Conservation (phyloP, 2,113 vertebrate species). For the Tringa solitaria region DNA sequence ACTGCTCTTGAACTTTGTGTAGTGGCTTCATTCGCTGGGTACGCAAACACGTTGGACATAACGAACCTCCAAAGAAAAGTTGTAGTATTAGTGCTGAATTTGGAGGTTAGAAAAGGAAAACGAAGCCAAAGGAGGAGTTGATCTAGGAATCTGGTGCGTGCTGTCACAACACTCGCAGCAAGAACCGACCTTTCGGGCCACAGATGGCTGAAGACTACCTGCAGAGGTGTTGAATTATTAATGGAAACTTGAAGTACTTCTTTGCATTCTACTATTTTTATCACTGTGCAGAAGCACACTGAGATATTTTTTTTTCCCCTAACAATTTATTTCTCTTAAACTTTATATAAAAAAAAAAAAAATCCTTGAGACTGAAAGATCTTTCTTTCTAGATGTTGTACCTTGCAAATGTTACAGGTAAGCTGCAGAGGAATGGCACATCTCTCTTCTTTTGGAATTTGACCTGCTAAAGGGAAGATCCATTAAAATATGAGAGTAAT, state of each 20-base stretch:
- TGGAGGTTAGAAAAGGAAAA: not conserved
- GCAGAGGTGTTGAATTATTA: constrained; percentile 45
- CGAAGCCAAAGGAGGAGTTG: not conserved
- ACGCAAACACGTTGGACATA: not conserved
- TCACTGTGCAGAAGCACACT: not conserved
- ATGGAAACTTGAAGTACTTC: not conserved
- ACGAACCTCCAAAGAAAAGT: not conserved
- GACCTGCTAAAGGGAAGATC: not conserved
- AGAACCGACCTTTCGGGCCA: not conserved
- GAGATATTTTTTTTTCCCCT: not conserved
- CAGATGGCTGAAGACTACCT: constrained; percentile 47
- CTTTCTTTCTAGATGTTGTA: not conserved
- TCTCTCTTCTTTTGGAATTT: not conserved
- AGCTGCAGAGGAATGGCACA: not conserved
- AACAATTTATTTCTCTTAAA: not conserved
- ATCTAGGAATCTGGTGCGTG: not conserved
- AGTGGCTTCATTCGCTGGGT: not conserved
- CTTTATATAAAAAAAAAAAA: not conserved
- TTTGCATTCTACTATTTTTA: not conserved
- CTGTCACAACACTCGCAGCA: constrained; percentile 4
- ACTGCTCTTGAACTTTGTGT: not conserved
- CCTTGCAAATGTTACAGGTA: not conserved
- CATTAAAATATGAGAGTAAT: not conserved
- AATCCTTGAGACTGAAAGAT: not conserved
- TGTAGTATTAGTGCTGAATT: not conserved